phyloP scores from a whole-genome alignment of 23 tunicate species.

The Oikopleura dioica region DNA sequence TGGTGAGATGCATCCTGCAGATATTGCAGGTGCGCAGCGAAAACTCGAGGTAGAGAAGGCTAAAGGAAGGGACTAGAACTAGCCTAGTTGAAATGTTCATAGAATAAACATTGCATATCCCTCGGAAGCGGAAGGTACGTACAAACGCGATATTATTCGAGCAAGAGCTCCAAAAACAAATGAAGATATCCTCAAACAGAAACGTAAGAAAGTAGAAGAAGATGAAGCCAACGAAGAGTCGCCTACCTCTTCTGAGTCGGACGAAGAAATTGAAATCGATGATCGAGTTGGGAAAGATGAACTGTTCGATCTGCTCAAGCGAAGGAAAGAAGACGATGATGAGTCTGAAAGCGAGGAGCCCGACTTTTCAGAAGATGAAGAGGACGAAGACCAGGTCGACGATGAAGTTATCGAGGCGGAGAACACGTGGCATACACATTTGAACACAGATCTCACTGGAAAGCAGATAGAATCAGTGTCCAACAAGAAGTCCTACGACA shows the following conservation, averaged over 20 bases:
- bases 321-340: neutral
- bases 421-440: neutral
- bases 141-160: neutral
- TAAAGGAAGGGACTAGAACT: neutral
- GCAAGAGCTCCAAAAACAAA: neutral
- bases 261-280: neutral
- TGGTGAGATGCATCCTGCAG: neutral
- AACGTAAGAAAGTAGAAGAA: neutral
- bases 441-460: neutral
- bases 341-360: no score
- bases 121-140: no score
- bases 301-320: neutral
- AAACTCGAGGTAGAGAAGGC: no score
- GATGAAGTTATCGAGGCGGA: neutral
- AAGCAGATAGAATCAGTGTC: neutral
- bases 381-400: no score
- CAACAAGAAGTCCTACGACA: neutral
- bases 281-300: neutral
- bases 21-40: no score
- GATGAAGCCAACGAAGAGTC: neutral
- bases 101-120: no score
- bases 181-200: neutral
- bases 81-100: neutral
- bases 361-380: no score
- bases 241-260: neutral